Evolutionary conservation across 2,797 vertebrate genomes (phyloP), one percentile per base, ranked within the genome.

Genomic region (Clangula hyemalis): DNA sequence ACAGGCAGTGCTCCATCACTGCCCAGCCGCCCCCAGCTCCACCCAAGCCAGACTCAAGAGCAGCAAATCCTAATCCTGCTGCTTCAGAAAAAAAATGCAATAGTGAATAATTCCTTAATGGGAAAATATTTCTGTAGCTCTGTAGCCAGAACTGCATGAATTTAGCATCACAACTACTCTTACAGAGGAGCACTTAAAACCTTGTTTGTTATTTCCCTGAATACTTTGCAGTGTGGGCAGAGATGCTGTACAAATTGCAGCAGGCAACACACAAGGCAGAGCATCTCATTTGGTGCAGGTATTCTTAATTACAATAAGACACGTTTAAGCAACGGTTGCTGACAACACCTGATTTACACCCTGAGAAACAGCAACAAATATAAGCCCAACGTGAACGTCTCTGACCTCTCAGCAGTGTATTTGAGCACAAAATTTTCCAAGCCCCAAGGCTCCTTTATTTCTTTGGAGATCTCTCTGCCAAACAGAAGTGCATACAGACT

Each of bases 21-120:
- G 39, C 57, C 83, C 7, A 3, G n/a, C 30, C 8, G 2, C 9
- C 38, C 60, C 38, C 34, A 57, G 3, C 54, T 7, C 68, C 64
- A 71, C 38, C 0, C 1, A 20, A 45, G 49, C 4, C 4, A 2
- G 68, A 38, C 10, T 54, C 1, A 0, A 8, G 38, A 85, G 70
- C 49, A 78, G 70, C 68, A 72, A 69, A 74, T 28, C 61, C 34
- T 65, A 41, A 62, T 45, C 39, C 54, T 12, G 32, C 60, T 71
- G 71, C 77, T 87, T 56, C 32, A 57, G 79, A 69, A 81, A 77
- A 28, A 68, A 41, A 1, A 39, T 65, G 58, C 28, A 36, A 10
- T 41, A 84, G 39, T 8, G 53, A 85, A 32, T 27, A 74, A 77
- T 39, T 74, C 72, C 81, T 58, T 57, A 36, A 54, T 8, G 36